Base-by-base conservation (phyloP, 2,797 vertebrate species). In the Graptemys geographica region DNA sequence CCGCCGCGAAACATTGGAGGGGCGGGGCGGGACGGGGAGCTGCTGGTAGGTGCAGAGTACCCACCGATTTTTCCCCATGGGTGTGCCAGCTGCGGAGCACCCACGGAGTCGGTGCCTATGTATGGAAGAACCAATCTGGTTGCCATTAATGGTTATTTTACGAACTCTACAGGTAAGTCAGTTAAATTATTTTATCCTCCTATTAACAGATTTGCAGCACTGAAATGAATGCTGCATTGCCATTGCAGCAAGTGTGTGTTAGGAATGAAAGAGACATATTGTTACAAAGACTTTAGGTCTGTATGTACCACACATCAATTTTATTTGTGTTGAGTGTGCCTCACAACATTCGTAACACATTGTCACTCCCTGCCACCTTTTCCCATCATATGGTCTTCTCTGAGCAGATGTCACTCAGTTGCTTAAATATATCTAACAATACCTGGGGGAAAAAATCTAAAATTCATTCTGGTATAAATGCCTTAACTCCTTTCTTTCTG, bases 371-470 rank as follows among this genome's bases (percentile, higher is more conserved):
- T 90, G 91, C 93, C 94, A 95, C 92, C 95, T 95, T 91, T 95
- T 91, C 95, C 86, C 96, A 92, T 93, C 93, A 93, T 93, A 93
- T 88, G 96, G 96, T 96, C 97, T 55, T 95, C 81, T 62, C 89
- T 81, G 96, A 95, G 94, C 94, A 95, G 95, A 94, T 96, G 92
- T 91, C 92, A 79, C 53, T 96, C 92, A 95, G 94, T 84, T 95
- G 89, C 93, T 96, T 95, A 95, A 92, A 94, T 84, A 94, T 87
- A 94, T 95, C 91, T 92, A 89, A 83, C 1, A 2, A 41, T 92
- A 95, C 94, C 82, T 72, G 57, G 79, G 84, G 62, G 81, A 74
- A 8, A 23, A 44, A 25, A 74, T 44, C 37, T 41, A 44, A 74
- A 44, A 74, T 37, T 37, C 37, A 37, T 37, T 37, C 37, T 37